Base-by-base conservation (phyloP, 2,888 invertebrate species). In the Xanthorhoe designata region DNA sequence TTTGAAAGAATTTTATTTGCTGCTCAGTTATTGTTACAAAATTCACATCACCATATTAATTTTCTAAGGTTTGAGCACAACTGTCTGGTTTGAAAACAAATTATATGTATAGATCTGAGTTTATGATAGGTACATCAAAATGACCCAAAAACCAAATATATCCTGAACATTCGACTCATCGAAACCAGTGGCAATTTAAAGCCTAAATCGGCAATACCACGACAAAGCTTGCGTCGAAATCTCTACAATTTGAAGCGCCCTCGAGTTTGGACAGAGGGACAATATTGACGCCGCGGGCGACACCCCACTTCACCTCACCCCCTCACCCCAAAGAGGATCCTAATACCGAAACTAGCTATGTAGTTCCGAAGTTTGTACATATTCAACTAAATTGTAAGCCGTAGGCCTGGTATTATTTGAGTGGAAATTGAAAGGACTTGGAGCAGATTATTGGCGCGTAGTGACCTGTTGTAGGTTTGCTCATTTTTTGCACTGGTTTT, bases 261-360 rank as follows among this genome's bases (percentile, higher is more conserved):
- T 64, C 54, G 60, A 71, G 72, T 71, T 78, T 75, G 78, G 81
- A 73, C 79, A 75, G 77, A 77, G 77, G 79, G 84, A 83, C 83
- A 83, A 82, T 86, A 85, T 86, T 84, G 85, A 79, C 80, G 85
- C 84, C 83, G 70, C 73, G 76, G 84, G 84, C 85, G 76, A 79
- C 82, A 76, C 76, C 61, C 66, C 17, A 10, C 42, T 35, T 42
- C 54, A 51, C 63, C 61, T 17, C 54, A 17, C 59, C 64, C 42
- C 55, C 47, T 15, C 62, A 66, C 62, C 62, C 66, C 45, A 66
- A 61, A 66, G 69, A 64, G 64, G 66, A 77, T 70, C 73, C 68
- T 75, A 75, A 76, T 73, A 72, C 66, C 74, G 73, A 71, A 81
- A 77, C 76, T 77, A 76, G 75, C 77, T 78, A 78, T 69, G 72